Evolutionary conservation across 1,140 invertebrate genomes (phyloP).

Genomic region (Sarcophaga bullata): DNA sequence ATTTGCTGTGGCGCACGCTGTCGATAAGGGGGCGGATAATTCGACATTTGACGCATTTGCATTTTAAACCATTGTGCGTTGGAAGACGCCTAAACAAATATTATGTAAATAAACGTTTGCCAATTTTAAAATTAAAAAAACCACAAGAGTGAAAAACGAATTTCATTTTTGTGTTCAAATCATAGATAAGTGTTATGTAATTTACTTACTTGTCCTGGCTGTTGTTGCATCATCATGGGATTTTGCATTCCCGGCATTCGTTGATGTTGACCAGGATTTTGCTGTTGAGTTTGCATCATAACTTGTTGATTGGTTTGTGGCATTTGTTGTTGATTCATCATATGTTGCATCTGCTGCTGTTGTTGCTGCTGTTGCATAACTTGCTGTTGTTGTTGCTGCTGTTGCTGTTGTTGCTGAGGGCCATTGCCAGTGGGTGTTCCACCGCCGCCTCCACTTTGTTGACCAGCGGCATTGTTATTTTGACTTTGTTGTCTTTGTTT

Average conservation of each 20-base stretch:
- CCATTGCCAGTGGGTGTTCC: constrained; percentile 58
- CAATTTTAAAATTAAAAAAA: too few species aligned
- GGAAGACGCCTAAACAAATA: constrained; percentile 48
- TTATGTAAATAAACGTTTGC: too few species aligned
- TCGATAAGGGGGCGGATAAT: constrained; percentile 63
- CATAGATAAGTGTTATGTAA: background rate
- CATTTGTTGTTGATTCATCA: constrained; percentile 69
- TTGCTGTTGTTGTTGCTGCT: constrained; percentile 62
- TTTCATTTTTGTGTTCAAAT: too few species aligned
- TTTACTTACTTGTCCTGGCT: constrained; percentile 66
- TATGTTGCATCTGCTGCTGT: constrained; percentile 68
- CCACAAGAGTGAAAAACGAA: too few species aligned
- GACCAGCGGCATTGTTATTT: constrained; percentile 56
- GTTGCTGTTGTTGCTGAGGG: constrained; percentile 49
- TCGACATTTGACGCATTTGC: constrained; percentile 62
- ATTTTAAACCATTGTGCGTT: constrained; percentile 63
- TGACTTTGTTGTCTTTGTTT: constrained; percentile 81
- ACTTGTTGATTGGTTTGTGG: constrained; percentile 61
- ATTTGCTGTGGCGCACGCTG: constrained; percentile 66
- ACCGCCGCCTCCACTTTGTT: constrained; percentile 51
- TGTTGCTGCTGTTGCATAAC: constrained; percentile 68
- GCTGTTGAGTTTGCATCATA: constrained; percentile 51
- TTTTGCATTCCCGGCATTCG: constrained; percentile 61
- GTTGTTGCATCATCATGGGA: constrained; percentile 62
- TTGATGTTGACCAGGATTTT: constrained; percentile 56